Conservation (phyloP, 1,140 invertebrate species). For the Frieseomelitta varia region DNA sequence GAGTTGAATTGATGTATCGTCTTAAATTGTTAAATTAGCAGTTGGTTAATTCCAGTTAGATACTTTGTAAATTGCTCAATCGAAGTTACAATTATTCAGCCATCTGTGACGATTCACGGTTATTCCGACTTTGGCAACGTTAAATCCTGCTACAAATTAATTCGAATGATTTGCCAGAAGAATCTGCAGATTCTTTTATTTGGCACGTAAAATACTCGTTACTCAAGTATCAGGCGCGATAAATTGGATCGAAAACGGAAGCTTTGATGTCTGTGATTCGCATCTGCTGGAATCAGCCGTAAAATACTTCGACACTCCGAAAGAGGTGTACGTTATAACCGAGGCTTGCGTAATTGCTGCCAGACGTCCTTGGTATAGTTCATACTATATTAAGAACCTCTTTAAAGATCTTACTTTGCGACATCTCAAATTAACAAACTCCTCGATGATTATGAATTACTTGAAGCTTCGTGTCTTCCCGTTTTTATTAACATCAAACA, state of each 20-base stretch:
- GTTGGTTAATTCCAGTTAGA: too few species aligned
- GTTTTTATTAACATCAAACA: too few species aligned
- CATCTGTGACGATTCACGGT: too few species aligned
- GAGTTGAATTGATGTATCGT: too few species aligned
- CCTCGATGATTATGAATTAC: background rate
- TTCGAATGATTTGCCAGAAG: background rate
- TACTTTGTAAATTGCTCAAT: too few species aligned
- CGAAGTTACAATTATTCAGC: too few species aligned
- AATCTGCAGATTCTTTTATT: background rate
- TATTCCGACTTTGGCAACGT: background rate
- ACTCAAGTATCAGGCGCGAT: background rate
- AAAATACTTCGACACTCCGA: slow-evolving; percentile 32
- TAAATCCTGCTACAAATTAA: background rate
- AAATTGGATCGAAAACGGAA: background rate
- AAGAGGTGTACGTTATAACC: slow-evolving; percentile 23
- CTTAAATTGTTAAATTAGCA: too few species aligned
- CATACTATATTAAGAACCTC: background rate
- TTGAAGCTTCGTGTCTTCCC: background rate
- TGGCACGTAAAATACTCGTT: slow-evolving; percentile 21
- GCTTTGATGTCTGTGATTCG: slow-evolving; percentile 49
- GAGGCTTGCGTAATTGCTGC: slow-evolving; percentile 52
- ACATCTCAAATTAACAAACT: background rate
- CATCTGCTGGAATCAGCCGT: slow-evolving; percentile 58
- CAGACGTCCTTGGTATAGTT: slow-evolving; percentile 26
- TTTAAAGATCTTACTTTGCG: background rate